Conservation (phyloP, 2,113 vertebrate species). For the Bos taurus region ARS-UCD2.0 NC_037333.1:53753501-53754000, state of each 20-base stretch:
- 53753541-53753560: neutral
- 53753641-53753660: neutral
- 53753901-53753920: neutral
- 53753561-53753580: neutral
- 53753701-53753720: neutral
- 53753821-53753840: neutral
- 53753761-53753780: neutral
- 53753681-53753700: neutral
- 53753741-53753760: neutral
- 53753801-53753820: neutral
- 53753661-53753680: neutral
- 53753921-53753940: neutral
- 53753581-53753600: neutral
- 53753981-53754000: neutral
- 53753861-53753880: neutral
- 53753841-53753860: neutral
- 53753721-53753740: neutral
- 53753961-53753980: neutral
- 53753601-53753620: neutral
- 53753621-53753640: neutral
- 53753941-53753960: neutral
- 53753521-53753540: neutral
- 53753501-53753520: neutral
- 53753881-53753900: neutral
- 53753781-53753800: neutral